A percentile compares a stretch with the other conserved stretches of the same genome.
Evolutionary conservation across 2,113 vertebrate genomes (phyloP).

Genomic region (Diphyllodes magnificus): DNA sequence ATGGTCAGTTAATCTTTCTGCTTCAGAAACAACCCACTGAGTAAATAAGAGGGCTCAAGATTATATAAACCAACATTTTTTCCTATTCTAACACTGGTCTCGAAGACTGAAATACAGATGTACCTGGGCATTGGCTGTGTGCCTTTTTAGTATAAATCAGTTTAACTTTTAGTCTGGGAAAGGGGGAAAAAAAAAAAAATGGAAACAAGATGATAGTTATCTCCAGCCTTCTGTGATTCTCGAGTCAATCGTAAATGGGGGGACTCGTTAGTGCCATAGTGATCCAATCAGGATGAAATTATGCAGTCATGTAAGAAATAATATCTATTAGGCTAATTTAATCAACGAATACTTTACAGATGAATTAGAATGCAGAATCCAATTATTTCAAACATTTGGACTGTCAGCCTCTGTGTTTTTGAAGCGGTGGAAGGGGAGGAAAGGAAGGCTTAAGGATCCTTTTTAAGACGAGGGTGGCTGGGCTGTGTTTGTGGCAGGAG

Average conservation of each 20-base stretch:
- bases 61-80: constrained; percentile 15
- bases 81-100: constrained; percentile 1
- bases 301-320: constrained; percentile 92
- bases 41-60: constrained; percentile 30
- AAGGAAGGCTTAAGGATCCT: constrained; percentile 1
- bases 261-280: constrained; percentile 78
- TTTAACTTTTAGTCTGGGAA: constrained; percentile 72
- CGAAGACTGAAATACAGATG: neutral
- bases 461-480: constrained; percentile 52
- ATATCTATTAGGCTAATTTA: constrained; percentile 98
- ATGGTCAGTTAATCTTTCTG: constrained; percentile 28
- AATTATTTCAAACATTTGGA: constrained; percentile 89
- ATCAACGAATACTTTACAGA: constrained; percentile 94
- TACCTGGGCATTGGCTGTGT: constrained; percentile 35
- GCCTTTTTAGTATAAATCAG: constrained; percentile 71
- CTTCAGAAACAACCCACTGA: constrained; percentile 36
- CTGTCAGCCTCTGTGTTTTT: constrained; percentile 71
- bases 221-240: constrained; percentile 75
- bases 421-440: constrained; percentile 3
- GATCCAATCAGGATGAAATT: constrained; percentile 79
- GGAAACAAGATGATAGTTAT: constrained; percentile 68
- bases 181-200: neutral
- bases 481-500: constrained; percentile 38
- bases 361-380: constrained; percentile 92
- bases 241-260: constrained; percentile 86